A percentile compares a stretch with the other conserved stretches of the same genome.
Conservation (phyloP, 2,113 vertebrate species). For the Bagarius yarrelli region DNA sequence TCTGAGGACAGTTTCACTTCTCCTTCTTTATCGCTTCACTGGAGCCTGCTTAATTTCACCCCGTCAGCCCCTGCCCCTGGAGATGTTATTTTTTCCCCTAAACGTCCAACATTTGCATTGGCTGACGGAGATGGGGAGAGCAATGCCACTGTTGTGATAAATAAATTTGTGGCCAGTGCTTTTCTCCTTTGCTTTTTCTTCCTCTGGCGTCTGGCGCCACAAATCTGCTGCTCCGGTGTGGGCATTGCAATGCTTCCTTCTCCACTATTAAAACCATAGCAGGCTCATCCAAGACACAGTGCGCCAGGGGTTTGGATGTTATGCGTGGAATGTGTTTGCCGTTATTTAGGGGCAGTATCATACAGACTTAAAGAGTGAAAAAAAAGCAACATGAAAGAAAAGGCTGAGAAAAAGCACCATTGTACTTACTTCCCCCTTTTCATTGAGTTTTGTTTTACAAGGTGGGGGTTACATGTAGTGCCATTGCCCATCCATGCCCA, state of each 20-base stretch:
- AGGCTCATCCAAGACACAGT: slow-evolving; percentile 45
- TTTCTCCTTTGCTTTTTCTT: slow-evolving; percentile 55
- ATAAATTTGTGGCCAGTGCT: slow-evolving; percentile 78
- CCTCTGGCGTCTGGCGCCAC: slow-evolving; percentile 72
- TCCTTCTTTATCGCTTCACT: slow-evolving; percentile 98
- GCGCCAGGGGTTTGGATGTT: slow-evolving; percentile 40
- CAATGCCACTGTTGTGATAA: slow-evolving; percentile 78
- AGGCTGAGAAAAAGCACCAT: slow-evolving; percentile 62
- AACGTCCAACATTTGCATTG: slow-evolving; percentile 94
- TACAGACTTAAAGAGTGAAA: slow-evolving; percentile 41
- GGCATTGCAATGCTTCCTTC: slow-evolving; percentile 55
- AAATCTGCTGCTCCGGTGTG: slow-evolving; percentile 56
- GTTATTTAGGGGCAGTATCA: slow-evolving; percentile 52
- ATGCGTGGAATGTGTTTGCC: slow-evolving; percentile 34
- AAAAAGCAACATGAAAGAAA: slow-evolving; percentile 49
- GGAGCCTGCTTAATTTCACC: slow-evolving; percentile 99
- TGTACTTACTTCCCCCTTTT: slow-evolving; percentile 99
- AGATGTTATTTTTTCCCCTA: slow-evolving; percentile 93
- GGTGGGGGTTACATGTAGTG: slow-evolving; percentile 99
- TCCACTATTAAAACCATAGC: slow-evolving; percentile 54
- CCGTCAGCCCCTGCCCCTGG: slow-evolving; percentile 93
- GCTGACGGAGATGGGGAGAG: slow-evolving; percentile 75
- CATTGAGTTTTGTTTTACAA: slow-evolving; percentile 93
- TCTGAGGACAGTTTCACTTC: slow-evolving; percentile 99
- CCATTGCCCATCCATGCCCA: slow-evolving; percentile 99